Evolutionary conservation across 2,113 vertebrate genomes (phyloP), one percentile per base, ranked within the genome.

Genomic region (Oncorhynchus mykiss): DNA sequence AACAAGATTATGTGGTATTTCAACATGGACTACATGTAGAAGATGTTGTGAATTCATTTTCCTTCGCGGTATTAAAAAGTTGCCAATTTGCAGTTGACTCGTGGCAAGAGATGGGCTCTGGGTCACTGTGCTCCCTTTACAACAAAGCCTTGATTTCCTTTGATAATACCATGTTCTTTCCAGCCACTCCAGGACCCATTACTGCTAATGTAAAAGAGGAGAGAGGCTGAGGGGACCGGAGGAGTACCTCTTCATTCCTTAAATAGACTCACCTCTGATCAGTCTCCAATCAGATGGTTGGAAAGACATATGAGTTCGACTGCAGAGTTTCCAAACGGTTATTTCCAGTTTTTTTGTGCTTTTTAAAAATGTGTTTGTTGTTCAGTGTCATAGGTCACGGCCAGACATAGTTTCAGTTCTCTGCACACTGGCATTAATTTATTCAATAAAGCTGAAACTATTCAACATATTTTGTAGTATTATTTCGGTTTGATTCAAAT

Each of bases 61-160:
- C 39, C 11, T 45, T 29, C 3, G 66, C 9, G 49, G 3, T 54
- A 54, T 34, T 66, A 72, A 82, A 77, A 71, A 78, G 16, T 49
- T 73, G 62, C 71, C 75, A 65, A 76, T 82, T 78, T 82, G 14
- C 34, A 20, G 25, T 67, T 71, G 51, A 76, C 78, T 74, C 77
- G 65, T 48, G 70, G 48, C 34, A 22, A 59, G 48, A 16, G 60
- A 74, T 72, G 59, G 25, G 39, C 51, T 45, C 68, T 1, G 25
- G 81, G 80, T 87, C 83, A 81, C 31, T 70, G 67, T 83, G 83
- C 75, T 79, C 81, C 4, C 64, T 78, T 75, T 34, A 18, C 64
- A 77, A 73, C 49, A 22, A 67, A 51, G 74, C 70, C 7, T 79
- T 78, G 59, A 81, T 81, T 77, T 78, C 62, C 72, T 80, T 72